phyloP scores from a whole-genome alignment of 35 echinoderm and acorn worm species.

The Lytechinus variegatus region DNA sequence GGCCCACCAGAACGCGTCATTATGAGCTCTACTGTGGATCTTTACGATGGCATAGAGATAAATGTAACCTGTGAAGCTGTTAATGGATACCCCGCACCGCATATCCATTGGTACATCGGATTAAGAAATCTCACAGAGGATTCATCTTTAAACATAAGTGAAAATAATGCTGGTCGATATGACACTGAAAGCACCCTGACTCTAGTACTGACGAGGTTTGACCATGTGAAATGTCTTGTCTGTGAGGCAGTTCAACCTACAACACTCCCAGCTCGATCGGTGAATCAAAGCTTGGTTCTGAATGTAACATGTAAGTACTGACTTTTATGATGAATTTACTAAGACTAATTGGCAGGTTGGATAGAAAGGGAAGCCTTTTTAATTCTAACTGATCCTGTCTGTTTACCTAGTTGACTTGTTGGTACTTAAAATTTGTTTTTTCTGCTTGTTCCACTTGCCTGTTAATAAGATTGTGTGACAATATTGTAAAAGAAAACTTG shows the following conservation, averaged over 20 bases:
- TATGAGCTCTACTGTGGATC: no score
- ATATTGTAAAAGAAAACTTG: no score
- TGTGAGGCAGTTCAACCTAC: not conserved
- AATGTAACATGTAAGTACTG: not conserved
- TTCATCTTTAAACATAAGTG: not conserved
- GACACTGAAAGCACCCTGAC: not conserved
- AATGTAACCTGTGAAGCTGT: not conserved
- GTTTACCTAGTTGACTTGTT: no score
- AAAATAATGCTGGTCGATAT: not conserved
- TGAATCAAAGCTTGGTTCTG: not conserved
- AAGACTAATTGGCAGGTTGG: no score
- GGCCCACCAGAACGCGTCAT: conserved; percentile 13
- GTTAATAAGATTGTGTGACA: no score
- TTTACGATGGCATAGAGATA: not conserved
- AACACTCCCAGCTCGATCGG: not conserved
- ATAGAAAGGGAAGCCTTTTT: no score
- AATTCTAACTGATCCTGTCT: no score
- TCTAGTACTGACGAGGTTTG: not conserved
- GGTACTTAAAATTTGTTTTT: no score
- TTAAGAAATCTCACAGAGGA: not conserved
- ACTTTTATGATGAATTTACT: no score
- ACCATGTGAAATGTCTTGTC: not conserved
- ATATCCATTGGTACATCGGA: not conserved
- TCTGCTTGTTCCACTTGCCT: no score
- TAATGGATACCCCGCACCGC: not conserved